Evolutionary conservation across 2,797 vertebrate species (phyloP).

Genomic region (Lagorchestes hirsutus): DNA sequence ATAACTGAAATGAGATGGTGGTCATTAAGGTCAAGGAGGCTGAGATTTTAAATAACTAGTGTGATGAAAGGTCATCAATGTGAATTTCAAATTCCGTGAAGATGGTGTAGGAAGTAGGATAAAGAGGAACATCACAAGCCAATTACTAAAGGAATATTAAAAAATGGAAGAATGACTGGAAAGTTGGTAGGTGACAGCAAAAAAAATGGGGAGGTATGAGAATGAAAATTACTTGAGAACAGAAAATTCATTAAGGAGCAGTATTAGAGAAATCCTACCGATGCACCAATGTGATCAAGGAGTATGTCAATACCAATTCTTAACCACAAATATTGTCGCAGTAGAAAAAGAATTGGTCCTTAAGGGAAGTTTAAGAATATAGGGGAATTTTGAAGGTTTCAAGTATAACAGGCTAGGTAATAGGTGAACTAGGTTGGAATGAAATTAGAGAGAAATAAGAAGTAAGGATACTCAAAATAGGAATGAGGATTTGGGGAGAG

Average conservation of each 20-base stretch:
- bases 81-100: not conserved
- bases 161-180: not conserved
- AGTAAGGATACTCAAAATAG: not conserved
- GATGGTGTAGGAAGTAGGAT: not conserved
- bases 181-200: not conserved
- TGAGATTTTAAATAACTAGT: not conserved
- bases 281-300: not conserved
- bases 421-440: not conserved
- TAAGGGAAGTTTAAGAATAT: not conserved
- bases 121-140: not conserved
- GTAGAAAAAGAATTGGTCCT: not conserved
- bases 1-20: not conserved
- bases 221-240: not conserved
- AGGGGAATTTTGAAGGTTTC: not conserved
- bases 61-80: not conserved
- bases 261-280: not conserved
- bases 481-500: not conserved
- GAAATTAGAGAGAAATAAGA: not conserved
- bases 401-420: not conserved
- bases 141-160: not conserved
- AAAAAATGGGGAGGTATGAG: not conserved
- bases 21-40: not conserved
- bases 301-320: not conserved
- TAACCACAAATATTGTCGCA: not conserved
- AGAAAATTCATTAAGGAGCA: not conserved